These are phyloP conservation scores for Notothenia rossii DNA, from an alignment of 2,113 vertebrate species.

Conservation along the genomic window DNA sequence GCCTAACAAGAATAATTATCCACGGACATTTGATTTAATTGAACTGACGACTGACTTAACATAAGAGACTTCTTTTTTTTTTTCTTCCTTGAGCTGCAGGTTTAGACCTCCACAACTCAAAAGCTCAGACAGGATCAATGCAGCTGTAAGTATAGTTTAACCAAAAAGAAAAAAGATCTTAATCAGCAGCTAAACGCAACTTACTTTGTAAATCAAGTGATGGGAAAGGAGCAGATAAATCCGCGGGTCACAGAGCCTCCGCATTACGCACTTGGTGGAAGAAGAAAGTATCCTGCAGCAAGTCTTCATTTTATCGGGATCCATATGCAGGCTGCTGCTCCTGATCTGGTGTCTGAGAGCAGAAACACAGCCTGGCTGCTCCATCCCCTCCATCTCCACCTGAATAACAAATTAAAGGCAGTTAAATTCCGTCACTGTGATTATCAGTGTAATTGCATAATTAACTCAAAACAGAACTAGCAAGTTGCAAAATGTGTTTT, in stretches of 20 bases:
- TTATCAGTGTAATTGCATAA: conserved; percentile 80
- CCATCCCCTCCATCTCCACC: conserved; percentile 70
- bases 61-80: conserved; percentile 28
- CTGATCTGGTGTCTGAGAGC: conserved; percentile 64
- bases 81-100: conserved; percentile 1
- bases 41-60: conserved; percentile 55
- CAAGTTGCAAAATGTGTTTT: conserved; percentile 76
- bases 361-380: conserved; percentile 57
- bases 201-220: conserved; percentile 67
- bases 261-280: conserved; percentile 31
- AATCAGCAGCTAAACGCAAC: conserved; percentile 30
- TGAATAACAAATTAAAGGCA: conserved; percentile 83
- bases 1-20: conserved; percentile 58
- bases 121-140: background rate
- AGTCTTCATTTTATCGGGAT: conserved; percentile 61
- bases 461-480: conserved; percentile 72
- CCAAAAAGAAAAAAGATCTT: background rate
- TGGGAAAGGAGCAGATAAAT: conserved; percentile 55
- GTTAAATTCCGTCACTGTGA: conserved; percentile 76
- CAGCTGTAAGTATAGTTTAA: background rate
- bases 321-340: conserved; percentile 60
- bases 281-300: conserved; percentile 46
- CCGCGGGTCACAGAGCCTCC: conserved; percentile 54
- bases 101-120: conserved; percentile 22
- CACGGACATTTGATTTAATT: conserved; percentile 62